Evolutionary conservation across 2,797 vertebrate genomes (phyloP).

Genomic region (Oreonectes daqikongensis): DNA sequence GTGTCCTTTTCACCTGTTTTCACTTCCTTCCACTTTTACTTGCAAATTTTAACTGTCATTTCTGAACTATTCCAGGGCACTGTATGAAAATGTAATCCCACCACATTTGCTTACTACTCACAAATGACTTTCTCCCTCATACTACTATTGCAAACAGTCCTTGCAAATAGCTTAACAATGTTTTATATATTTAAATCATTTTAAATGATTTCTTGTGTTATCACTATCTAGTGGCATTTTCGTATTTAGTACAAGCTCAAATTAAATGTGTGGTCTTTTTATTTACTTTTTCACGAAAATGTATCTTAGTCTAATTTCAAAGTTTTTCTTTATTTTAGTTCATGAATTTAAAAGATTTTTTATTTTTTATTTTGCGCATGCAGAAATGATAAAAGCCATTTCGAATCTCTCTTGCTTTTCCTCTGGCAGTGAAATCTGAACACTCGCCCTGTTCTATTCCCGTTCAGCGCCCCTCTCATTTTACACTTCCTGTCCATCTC

Average conservation of each 20-base stretch:
- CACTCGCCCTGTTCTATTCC: slow-evolving; percentile 49
- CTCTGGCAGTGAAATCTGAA: slow-evolving; percentile 12
- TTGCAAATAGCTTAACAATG: no score
- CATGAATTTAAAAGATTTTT: background rate
- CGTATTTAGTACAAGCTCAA: background rate
- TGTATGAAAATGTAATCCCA: background rate
- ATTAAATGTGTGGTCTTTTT: background rate
- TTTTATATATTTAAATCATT: no score
- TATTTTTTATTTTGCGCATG: background rate
- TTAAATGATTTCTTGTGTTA: background rate
- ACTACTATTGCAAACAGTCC: background rate
- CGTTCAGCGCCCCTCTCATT: slow-evolving; percentile 54
- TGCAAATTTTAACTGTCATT: background rate
- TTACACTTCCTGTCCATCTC: slow-evolving; percentile 59
- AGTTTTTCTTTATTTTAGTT: background rate
- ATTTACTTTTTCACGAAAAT: background rate
- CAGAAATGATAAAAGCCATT: background rate
- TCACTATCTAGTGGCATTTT: background rate
- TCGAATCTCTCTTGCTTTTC: slow-evolving; percentile 11
- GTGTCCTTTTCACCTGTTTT: background rate
- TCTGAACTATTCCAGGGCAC: background rate
- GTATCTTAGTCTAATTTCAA: background rate
- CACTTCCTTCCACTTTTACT: background rate
- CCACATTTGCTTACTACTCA: slow-evolving; percentile 1
- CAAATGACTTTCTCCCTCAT: background rate